Percentiles rank a stretch among this genome's conserved stretches.
Conservation (phyloP, 2,113 vertebrate species). For the Phaethornis superciliosus region DNA sequence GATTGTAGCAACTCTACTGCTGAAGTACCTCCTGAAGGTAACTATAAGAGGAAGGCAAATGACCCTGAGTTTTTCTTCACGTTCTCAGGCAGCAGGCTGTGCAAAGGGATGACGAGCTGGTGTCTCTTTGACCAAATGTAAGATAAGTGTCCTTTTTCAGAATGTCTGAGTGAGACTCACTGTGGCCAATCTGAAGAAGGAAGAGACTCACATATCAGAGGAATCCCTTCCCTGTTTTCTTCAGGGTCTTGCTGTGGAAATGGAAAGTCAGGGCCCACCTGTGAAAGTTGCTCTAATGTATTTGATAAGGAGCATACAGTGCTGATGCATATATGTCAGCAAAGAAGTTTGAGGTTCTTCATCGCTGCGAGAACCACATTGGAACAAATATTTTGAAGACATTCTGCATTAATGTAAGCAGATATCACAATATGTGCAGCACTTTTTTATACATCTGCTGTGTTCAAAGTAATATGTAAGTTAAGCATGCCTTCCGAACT, state of each 20-base stretch:
- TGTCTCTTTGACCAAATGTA: not conserved
- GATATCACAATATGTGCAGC: not conserved
- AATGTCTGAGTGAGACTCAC: not conserved
- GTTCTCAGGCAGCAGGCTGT: not conserved
- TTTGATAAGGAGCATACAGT: not conserved
- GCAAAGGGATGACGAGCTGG: not conserved
- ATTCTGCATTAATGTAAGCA: not conserved
- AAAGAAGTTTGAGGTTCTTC: not conserved
- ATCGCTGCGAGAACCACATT: not conserved
- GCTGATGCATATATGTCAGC: not conserved
- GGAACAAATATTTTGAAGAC: not conserved
- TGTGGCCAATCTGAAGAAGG: not conserved
- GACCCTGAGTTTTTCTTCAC: not conserved
- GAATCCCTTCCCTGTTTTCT: not conserved
- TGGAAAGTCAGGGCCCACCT: not conserved
- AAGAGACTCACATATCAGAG: not conserved
- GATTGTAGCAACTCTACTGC: not conserved
- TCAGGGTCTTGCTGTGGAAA: not conserved
- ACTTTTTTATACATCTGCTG: not conserved
- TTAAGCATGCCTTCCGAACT: not conserved
- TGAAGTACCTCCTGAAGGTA: not conserved
- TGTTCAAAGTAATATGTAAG: not conserved
- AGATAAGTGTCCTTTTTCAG: not conserved
- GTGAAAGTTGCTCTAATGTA: not conserved
- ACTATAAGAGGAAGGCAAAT: not conserved